phyloP scores from a whole-genome alignment of 2,797 vertebrate genomes.

The Simalia tracyae region DNA sequence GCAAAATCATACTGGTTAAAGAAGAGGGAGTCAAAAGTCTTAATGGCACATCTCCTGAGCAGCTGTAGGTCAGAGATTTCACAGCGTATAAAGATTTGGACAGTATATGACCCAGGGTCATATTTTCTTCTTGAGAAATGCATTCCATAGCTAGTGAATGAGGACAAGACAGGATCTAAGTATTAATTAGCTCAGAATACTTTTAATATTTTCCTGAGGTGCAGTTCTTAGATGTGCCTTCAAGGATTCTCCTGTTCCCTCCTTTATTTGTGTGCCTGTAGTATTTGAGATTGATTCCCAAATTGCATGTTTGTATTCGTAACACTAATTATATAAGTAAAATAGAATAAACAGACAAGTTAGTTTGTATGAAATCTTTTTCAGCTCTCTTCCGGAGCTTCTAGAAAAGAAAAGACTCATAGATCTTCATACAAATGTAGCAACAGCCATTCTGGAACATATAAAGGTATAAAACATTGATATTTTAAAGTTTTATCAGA shows the following conservation, averaged over 20 bases:
- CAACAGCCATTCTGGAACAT: conserved; percentile 95
- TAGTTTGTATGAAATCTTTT: conserved; percentile 70
- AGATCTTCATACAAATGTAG: conserved; percentile 97
- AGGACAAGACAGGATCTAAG: not conserved
- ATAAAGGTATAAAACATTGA: conserved; percentile 85
- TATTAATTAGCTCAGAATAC: not conserved
- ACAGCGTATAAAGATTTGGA: not conserved
- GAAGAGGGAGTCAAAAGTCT: not conserved
- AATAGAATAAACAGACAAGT: conserved; percentile 28
- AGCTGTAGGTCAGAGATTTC: not conserved
- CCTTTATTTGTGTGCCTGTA: not conserved
- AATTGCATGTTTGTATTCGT: not conserved
- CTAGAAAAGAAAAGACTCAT: conserved; percentile 98
- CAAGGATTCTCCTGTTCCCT: not conserved
- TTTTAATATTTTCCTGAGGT: not conserved
- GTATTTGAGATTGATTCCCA: not conserved
- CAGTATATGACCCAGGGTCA: not conserved
- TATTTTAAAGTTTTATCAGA: not conserved
- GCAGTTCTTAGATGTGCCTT: not conserved
- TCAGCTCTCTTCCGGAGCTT: conserved; percentile 94
- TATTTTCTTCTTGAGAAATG: not conserved
- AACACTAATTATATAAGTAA: not conserved
- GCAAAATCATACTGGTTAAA: not conserved
- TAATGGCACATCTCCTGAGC: not conserved
- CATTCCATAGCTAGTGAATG: not conserved